Percentiles rank a stretch among this genome's conserved stretches.
Evolutionary conservation across 1,140 invertebrate species (phyloP).

Genomic region (Hylaeus anthracinus): DNA sequence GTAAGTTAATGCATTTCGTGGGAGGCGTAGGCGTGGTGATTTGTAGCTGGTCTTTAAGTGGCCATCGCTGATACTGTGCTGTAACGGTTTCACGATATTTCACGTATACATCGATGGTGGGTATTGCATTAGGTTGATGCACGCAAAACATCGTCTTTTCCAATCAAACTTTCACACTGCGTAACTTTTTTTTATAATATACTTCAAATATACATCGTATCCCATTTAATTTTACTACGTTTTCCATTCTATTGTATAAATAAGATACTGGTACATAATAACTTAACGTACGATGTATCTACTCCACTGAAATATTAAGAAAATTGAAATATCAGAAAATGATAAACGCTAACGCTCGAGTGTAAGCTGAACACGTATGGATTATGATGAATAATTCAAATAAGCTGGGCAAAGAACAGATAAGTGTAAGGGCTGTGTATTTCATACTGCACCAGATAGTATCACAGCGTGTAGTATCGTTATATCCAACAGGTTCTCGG

Average conservation of each 20-base stretch:
- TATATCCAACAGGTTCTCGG: background rate
- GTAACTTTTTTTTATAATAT: background rate
- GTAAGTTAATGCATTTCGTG: conserved; percentile 53
- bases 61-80: conserved; percentile 26
- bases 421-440: background rate
- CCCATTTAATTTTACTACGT: too few relatives aligned
- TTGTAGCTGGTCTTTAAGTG: conserved; percentile 44
- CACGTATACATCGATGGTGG: conserved; percentile 34
- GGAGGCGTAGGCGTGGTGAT: conserved; percentile 50
- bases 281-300: too few relatives aligned
- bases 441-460: background rate
- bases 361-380: too few relatives aligned
- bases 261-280: too few relatives aligned
- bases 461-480: background rate
- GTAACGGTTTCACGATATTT: conserved; percentile 46
- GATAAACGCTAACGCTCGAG: too few relatives aligned
- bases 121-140: background rate
- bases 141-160: too few relatives aligned
- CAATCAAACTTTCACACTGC: background rate
- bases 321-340: background rate
- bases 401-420: background rate
- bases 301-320: background rate
- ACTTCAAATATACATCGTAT: too few relatives aligned
- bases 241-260: too few relatives aligned
- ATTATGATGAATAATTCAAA: conserved; percentile 12